These are phyloP conservation scores for Camptogramma bilineatum DNA, from an alignment of 2,888 invertebrate genomes.

Conservation along the genomic window DNA sequence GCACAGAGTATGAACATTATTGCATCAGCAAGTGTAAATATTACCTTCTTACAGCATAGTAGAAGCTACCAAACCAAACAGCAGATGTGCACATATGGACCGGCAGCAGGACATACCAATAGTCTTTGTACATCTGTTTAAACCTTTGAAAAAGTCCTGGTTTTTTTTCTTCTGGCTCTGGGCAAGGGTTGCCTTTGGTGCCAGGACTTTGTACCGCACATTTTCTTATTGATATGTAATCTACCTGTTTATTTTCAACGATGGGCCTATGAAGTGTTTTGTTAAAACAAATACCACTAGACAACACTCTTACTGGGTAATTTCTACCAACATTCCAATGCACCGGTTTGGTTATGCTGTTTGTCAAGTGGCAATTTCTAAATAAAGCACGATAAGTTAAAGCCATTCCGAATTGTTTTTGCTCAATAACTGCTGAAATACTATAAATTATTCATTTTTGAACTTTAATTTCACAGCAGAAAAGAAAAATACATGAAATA, in stretches of 20 bases:
- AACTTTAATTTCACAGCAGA: too few species aligned
- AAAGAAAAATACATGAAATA: background rate
- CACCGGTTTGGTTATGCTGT: conserved; percentile 67
- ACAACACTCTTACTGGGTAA: conserved; percentile 59
- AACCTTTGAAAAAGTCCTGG: conserved; percentile 83
- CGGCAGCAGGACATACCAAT: conserved; percentile 98
- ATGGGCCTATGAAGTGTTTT: conserved; percentile 48
- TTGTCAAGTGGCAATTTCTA: conserved; percentile 61
- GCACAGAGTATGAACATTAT: conserved; percentile 5
- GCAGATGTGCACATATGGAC: conserved; percentile 96
- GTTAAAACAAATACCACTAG: conserved; percentile 61
- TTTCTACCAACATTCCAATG: conserved; percentile 62
- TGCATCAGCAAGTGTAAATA: conserved; percentile 32
- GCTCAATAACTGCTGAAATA: conserved; percentile 35
- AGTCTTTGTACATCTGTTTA: conserved; percentile 96
- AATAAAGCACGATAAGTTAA: conserved; percentile 63
- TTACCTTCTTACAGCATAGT: conserved; percentile 94
- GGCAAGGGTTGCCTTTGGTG: conserved; percentile 45
- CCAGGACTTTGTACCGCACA: conserved; percentile 53
- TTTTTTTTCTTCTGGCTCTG: conserved; percentile 68
- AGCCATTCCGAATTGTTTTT: conserved; percentile 60
- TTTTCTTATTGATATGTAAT: conserved; percentile 48
- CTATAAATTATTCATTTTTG: conserved; percentile 52
- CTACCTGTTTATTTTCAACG: conserved; percentile 48
- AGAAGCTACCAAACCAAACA: conserved; percentile 95